phyloP scores from a whole-genome alignment of 2,888 invertebrate genomes.

The Agriopis leucophaearia region DNA sequence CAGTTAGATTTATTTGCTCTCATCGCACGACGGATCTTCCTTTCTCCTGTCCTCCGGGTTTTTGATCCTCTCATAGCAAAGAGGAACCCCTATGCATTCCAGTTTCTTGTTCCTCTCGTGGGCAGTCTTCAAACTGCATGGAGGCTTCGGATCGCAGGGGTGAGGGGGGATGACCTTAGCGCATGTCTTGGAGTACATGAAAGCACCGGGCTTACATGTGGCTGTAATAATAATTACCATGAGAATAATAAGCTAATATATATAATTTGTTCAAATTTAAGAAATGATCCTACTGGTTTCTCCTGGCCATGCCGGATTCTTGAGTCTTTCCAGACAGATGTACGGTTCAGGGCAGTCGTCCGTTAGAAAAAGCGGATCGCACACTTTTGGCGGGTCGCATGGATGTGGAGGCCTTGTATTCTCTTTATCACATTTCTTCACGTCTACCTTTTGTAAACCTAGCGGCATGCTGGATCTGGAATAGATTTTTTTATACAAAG shows the following conservation, averaged over 20 bases:
- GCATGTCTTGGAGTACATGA: constrained; percentile 46
- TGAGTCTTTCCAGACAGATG: constrained; percentile 53
- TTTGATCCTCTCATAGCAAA: constrained; percentile 51
- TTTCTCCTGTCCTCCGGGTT: constrained; percentile 46
- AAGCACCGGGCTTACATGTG: constrained; percentile 43
- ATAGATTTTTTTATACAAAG: neutral
- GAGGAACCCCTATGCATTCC: constrained; percentile 39
- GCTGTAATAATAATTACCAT: constrained; percentile 45
- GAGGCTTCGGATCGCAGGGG: constrained; percentile 46
- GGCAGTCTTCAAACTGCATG: constrained; percentile 42
- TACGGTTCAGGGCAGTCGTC: constrained; percentile 45
- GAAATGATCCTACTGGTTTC: constrained; percentile 45
- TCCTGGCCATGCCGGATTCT: constrained; percentile 50
- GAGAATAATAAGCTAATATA: no score
- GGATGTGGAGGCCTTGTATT: constrained; percentile 46
- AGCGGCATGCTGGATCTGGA: constrained; percentile 24
- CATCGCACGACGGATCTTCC: constrained; percentile 39
- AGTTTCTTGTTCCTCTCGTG: constrained; percentile 32
- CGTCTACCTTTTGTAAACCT: constrained; percentile 42
- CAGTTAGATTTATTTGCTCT: constrained; percentile 7
- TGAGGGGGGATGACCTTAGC: constrained; percentile 40
- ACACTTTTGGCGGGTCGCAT: constrained; percentile 49
- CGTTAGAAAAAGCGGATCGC: constrained; percentile 44
- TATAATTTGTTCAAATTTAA: neutral
- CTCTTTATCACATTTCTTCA: constrained; percentile 46